A percentile compares a stretch with the other conserved stretches of the same genome.
These are phyloP conservation scores for Eublepharis macularius DNA, from an alignment of 2,113 vertebrate genomes.

Conservation along the genomic window DNA sequence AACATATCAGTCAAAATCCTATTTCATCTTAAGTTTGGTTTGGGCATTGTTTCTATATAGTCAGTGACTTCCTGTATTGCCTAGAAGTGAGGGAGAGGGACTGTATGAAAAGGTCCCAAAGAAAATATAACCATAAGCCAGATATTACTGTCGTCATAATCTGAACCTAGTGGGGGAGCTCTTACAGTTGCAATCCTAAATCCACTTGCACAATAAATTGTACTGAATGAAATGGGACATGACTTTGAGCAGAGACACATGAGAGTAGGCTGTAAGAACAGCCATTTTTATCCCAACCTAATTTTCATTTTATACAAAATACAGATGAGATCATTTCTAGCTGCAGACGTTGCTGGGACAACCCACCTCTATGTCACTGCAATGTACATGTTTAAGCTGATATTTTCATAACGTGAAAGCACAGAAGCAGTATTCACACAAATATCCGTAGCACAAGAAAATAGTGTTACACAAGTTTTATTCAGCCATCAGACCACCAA, in stretches of 20 bases:
- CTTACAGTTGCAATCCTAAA: not conserved
- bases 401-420: not conserved
- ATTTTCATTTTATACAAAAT: slow-evolving; percentile 16
- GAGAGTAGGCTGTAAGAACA: not conserved
- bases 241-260: not conserved
- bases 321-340: not conserved
- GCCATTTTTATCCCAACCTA: not conserved
- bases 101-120: too few species aligned
- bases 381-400: not conserved
- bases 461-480: slow-evolving; percentile 76
- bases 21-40: too few species aligned
- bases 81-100: too few species aligned
- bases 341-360: not conserved
- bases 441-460: slow-evolving; percentile 61
- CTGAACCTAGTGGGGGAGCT: too few species aligned
- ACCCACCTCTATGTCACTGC: not conserved
- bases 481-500: slow-evolving; percentile 78
- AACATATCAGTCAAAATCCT: too few species aligned
- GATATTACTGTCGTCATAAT: too few species aligned
- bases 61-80: too few species aligned
- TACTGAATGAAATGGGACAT: not conserved
- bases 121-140: too few species aligned
- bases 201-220: not conserved
- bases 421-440: slow-evolving; percentile 10
- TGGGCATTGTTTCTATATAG: too few species aligned